Evolutionary conservation across 1,140 invertebrate genomes (phyloP).

Genomic region (Harlomillsia oculata): DNA sequence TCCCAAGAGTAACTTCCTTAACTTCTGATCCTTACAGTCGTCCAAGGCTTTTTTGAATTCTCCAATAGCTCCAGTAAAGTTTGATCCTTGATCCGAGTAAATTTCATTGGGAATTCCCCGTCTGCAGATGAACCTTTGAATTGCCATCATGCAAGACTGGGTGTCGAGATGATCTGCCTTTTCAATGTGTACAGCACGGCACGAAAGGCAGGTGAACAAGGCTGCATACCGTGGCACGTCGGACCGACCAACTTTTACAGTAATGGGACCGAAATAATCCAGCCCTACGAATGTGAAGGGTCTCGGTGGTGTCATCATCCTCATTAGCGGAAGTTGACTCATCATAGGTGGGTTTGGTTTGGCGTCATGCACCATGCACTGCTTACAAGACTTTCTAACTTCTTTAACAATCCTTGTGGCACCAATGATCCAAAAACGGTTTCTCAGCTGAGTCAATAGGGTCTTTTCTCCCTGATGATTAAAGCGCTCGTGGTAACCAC

Average conservation of each 20-base stretch:
- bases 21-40: not conserved
- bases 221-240: slow-evolving; percentile 29
- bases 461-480: not conserved
- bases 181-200: slow-evolving; percentile 37
- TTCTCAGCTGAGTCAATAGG: not conserved
- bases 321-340: slow-evolving; percentile 15
- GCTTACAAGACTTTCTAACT: not conserved
- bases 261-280: slow-evolving; percentile 29
- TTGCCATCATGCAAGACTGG: slow-evolving; percentile 26
- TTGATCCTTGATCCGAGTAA: slow-evolving; percentile 36
- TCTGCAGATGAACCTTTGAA: slow-evolving; percentile 33
- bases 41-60: slow-evolving; percentile 7
- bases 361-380: not conserved
- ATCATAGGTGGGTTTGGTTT: slow-evolving; percentile 4
- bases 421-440: not conserved
- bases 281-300: slow-evolving; percentile 20
- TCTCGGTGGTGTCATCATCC: slow-evolving; percentile 1
- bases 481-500: not conserved
- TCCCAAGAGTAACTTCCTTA: not conserved
- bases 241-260: slow-evolving; percentile 1
- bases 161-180: slow-evolving; percentile 24
- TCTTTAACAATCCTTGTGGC: not conserved
- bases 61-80: slow-evolving; percentile 26
- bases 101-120: slow-evolving; percentile 30
- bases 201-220: slow-evolving; percentile 33